Evolutionary conservation across 2,888 invertebrate genomes (phyloP).

Genomic region (Polia nebulosa): DNA sequence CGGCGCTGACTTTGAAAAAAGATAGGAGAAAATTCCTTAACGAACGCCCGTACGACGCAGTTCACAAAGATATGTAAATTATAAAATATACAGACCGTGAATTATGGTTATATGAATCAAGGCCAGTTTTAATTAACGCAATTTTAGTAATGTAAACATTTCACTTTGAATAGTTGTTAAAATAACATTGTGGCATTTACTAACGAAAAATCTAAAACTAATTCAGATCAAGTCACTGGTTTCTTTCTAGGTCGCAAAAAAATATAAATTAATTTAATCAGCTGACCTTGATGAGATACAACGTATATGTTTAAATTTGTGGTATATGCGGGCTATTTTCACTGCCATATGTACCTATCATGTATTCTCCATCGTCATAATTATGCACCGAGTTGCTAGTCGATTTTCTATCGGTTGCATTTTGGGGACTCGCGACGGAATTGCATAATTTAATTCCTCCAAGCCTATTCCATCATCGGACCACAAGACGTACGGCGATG

Average conservation of each 20-base stretch:
- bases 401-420: too few relatives aligned
- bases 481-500: too few relatives aligned
- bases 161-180: constrained; percentile 1
- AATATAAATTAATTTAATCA: neutral
- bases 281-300: neutral
- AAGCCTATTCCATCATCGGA: too few relatives aligned
- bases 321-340: neutral
- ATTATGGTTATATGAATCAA: constrained; percentile 28
- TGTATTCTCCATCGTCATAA: too few relatives aligned
- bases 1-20: neutral
- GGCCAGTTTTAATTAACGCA: constrained; percentile 26
- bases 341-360: too few relatives aligned
- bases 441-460: too few relatives aligned
- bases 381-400: too few relatives aligned
- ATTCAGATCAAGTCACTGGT: neutral
- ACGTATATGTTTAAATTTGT: neutral
- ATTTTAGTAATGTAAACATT: constrained; percentile 15
- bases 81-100: constrained; percentile 35
- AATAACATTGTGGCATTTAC: neutral
- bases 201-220: neutral
- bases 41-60: neutral
- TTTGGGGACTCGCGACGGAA: too few relatives aligned
- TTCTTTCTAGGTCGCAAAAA: neutral
- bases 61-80: constrained; percentile 24
- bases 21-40: neutral